Evolutionary conservation across 2,888 invertebrate genomes (phyloP), one percentile per base, ranked within the genome.

Genomic region (Apomyelois bistriatella): DNA sequence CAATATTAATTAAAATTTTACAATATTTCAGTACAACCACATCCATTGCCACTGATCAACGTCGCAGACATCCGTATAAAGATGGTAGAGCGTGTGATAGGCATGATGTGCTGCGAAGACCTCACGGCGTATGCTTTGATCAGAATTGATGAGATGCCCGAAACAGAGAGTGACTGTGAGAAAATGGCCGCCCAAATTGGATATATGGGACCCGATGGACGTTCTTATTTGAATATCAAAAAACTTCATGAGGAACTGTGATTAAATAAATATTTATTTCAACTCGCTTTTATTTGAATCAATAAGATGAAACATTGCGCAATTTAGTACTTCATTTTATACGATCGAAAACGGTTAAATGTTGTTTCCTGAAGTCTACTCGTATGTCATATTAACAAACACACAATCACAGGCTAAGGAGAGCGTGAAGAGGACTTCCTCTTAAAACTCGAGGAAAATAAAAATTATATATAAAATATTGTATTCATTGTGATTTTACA

Each of bases 51-150:
- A 6, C 53, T 70, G 41, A 58, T 85, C 56, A 79, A 73, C 55
- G 68, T 77, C 15, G 79, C 84, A 9, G 84, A 85, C 51, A 65
- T 86, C 15, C 71, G 85, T 30, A 65, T 87, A 66, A 87, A 86
- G 63, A 58, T 79, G 38, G 70, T 79, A 30, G 79, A 70, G 1
- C 66, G 71, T 12, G 73, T 68, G 57, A 58, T 87, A 48, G 85
- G 76, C 30, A 81, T 87, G 79, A 83, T 86, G 77, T 76, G 81
- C 58, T 87, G 87, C 52, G 85, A 85, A 56, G 84, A 85, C 46
- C 52, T 74, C 17, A 79, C 83, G 4, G 80, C 79, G 1, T 85
- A 74, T 53, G 82, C 75, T 0, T 50, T 87, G 36, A 70, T 75
- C 6, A 69, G 78, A 42, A 53, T 74, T 9, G 66, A 72, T 36